These are phyloP conservation scores for Sylvilagus floridanus DNA, from an alignment of 2,797 vertebrate genomes.

Conservation along the genomic window DNA sequence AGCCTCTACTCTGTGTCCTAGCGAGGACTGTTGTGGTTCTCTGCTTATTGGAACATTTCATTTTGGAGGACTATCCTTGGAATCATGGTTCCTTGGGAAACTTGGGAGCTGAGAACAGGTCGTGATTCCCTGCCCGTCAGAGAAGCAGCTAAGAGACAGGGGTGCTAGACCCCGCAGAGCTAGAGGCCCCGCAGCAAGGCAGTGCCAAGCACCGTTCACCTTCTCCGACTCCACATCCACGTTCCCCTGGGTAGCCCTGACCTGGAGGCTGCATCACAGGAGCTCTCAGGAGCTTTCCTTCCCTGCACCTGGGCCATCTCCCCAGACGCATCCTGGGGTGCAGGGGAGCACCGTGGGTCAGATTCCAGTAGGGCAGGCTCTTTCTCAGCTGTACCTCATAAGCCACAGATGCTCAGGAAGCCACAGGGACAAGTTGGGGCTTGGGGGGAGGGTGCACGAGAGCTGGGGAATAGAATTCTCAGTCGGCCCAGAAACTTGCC, in stretches of 20 bases:
- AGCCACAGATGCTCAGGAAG: neutral
- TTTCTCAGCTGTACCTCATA: neutral
- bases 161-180: neutral
- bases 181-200: neutral
- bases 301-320: neutral
- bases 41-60: neutral
- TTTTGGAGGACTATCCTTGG: neutral
- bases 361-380: neutral
- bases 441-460: constrained; percentile 5
- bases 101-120: neutral
- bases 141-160: neutral
- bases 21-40: neutral
- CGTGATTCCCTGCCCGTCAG: neutral
- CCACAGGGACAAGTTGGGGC: constrained; percentile 11
- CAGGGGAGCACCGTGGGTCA: neutral
- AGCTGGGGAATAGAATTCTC: neutral
- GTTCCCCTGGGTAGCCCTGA: neutral
- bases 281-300: neutral
- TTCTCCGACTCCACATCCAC: neutral
- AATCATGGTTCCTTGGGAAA: neutral
- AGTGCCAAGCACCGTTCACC: too few species aligned
- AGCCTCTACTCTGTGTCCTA: neutral
- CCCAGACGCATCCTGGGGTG: neutral
- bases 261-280: neutral
- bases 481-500: constrained; percentile 55